Evolutionary conservation across 2,888 invertebrate genomes (phyloP), one percentile per base, ranked within the genome.

Genomic region (Lepidocyrtoides sp.): DNA sequence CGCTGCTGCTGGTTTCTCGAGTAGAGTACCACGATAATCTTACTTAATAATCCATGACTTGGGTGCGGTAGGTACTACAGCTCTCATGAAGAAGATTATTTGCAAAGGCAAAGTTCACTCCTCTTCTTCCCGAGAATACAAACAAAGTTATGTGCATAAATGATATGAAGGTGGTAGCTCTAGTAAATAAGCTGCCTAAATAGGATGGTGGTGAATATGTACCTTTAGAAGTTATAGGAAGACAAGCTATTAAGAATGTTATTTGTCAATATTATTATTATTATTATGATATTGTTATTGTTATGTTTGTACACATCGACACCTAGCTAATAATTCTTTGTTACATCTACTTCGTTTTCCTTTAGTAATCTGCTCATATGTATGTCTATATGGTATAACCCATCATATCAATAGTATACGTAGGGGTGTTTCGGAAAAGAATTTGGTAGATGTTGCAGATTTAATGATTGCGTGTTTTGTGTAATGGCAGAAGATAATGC

Each of bases 41-140:
- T 48, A 83, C 66, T 83, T 63, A 83, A 83, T 83, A 83, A 83
- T 66, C 82, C 82, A 44, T 83, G 66, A 44, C 57, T 20, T 44
- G 63, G 63, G 63, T 82, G 44, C 66, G 29, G 32, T 36, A 7
- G 36, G 36, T 36, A n/a, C 48, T 48, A 48, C 12, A 48, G 12
- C 44, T 26, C 32, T 54, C 48, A 83, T 63, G 41, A 83, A 83
- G 82, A 63, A 83, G 82, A 63, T 66, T 66, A 60, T n/a, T 41
- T 14, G 26, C 57, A 0, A 41, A 23, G 60, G 36, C 66, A 66
- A 32, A 7, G 66, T 66, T 26, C 36, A 32, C 29, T 60, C 12
- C 10, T 7, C 17, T 79, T 79, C 48, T 12, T 10, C 4, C 32
- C 26, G 7, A 48, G 14, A 2, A 48, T 48, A 8, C n/a, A n/a